Percentiles rank a stretch among this genome's conserved stretches.
phyloP scores from a whole-genome alignment of 2,113 vertebrate genomes.

The Lasiurus borealis region DNA sequence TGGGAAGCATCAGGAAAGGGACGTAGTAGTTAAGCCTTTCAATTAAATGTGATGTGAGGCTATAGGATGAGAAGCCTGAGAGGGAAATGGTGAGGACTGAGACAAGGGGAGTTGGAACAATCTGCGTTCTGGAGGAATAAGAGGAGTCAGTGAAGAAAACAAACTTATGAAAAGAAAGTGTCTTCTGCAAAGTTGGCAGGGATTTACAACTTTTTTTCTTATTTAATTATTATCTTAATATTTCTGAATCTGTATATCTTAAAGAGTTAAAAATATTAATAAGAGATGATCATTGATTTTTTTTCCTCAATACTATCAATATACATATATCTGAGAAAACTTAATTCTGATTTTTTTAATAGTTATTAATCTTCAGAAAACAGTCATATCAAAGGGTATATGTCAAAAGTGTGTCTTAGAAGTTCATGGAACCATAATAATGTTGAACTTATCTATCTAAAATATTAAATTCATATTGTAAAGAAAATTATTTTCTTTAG shows the following conservation, averaged over 20 bases:
- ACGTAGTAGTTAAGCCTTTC: constrained; percentile 8
- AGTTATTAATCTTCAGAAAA: not conserved
- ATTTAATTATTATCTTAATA: constrained; percentile 10
- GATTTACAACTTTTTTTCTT: not conserved
- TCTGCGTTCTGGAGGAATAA: not conserved
- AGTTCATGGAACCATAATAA: constrained; percentile 5
- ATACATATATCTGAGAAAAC: not conserved
- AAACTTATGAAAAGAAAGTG: not conserved
- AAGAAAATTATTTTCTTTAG: constrained; percentile 52
- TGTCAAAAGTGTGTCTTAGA: constrained; percentile 26
- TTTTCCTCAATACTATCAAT: not conserved
- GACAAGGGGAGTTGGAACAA: not conserved
- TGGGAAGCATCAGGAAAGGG: not conserved
- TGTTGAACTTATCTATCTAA: not conserved
- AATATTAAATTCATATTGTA: constrained; percentile 25
- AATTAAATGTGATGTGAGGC: not conserved
- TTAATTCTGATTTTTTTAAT: constrained; percentile 42
- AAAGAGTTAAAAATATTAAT: constrained; percentile 32
- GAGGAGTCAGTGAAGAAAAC: not conserved
- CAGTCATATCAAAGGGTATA: not conserved
- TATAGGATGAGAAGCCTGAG: not conserved
- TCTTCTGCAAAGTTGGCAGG: not conserved
- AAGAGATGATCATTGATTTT: constrained; percentile 44
- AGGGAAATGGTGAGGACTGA: not conserved
- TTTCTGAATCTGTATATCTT: constrained; percentile 36